A percentile compares a stretch with the other conserved stretches of the same genome.
Conservation (phyloP, 2,888 invertebrate genomes). For the Amphiduros pacificus region DNA sequence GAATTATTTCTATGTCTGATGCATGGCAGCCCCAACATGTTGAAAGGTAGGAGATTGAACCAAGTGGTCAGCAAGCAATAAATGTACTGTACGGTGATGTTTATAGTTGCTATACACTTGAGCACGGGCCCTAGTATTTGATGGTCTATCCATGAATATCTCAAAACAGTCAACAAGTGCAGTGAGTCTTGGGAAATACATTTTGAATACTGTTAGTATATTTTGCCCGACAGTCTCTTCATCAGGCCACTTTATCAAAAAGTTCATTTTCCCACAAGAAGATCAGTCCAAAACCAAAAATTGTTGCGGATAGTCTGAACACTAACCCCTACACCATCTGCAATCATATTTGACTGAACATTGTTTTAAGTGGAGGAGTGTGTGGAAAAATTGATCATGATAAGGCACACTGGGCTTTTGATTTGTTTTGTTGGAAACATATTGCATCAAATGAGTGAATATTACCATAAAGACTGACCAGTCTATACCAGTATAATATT, state of each 20-base stretch:
- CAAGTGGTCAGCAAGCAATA: neutral
- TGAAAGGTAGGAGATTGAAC: neutral
- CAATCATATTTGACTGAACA: neutral
- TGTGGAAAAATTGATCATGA: neutral
- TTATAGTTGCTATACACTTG: neutral
- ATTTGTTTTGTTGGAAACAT: neutral
- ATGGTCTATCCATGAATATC: neutral
- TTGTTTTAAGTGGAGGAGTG: neutral
- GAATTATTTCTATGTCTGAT: conserved; percentile 23
- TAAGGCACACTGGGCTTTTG: neutral
- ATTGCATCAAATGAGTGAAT: neutral
- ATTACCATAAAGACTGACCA: neutral
- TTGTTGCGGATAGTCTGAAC: neutral
- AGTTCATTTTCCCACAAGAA: conserved; percentile 1
- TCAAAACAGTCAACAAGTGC: conserved; percentile 9
- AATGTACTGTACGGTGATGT: neutral
- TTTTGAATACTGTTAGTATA: neutral
- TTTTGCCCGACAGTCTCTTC: neutral
- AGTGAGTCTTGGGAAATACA: neutral
- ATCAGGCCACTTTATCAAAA: neutral
- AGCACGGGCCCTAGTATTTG: neutral
- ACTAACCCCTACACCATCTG: neutral
- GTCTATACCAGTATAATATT: neutral
- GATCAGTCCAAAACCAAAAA: neutral
- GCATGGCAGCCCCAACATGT: conserved; percentile 10